Evolutionary conservation across 1,140 invertebrate species (phyloP), one percentile per base, ranked within the genome.

Genomic region (Ridgeia piscesae): DNA sequence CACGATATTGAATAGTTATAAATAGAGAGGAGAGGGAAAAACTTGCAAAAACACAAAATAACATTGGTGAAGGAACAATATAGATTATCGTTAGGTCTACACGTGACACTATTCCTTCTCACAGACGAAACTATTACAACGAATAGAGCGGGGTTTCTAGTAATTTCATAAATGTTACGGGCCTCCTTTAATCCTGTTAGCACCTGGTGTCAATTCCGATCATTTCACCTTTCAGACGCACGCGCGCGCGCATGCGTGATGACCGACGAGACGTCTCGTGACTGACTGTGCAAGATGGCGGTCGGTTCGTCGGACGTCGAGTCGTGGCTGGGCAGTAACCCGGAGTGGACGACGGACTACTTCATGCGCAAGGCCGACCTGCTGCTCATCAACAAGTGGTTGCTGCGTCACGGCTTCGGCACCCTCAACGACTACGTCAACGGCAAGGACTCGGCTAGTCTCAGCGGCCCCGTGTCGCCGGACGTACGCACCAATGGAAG

Each of bases 331-430:
- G 96, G 96, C 91, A 93, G 94, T 6, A 96, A 97, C 93, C 96
- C 96, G 0, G 96, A 96, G 14, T 94, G 94, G 42, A 95, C 95
- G 91, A 93, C 95, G 48, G 96, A 96, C 90, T 96, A 96, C 92
- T 96, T 96, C 93, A 92, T 96, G 6, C 94, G 95, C 34, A 96
- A 96, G 94, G 96, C 96, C 0, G 96, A 97, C 92, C 92, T 96
- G 0, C 92, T 91, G 0, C 94, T 96, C 0, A 95, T 97, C 34
- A 97, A 97, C 94, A 95, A 95, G 92, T 97, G 96, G 96, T 94
- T 97, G 6, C 94, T 95, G 6, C 93, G 94, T 0, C 96, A 96
- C 93, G 96, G 96, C 11, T 96, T 96, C 93, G 94, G 96, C 31
- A 95, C 95, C 8, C 94, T 96, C 8, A 94, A 95, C 88, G 95